Percentiles rank a stretch among this genome's conserved stretches.
Conservation (phyloP, 2,113 vertebrate species). For the Perca fluviatilis region DNA sequence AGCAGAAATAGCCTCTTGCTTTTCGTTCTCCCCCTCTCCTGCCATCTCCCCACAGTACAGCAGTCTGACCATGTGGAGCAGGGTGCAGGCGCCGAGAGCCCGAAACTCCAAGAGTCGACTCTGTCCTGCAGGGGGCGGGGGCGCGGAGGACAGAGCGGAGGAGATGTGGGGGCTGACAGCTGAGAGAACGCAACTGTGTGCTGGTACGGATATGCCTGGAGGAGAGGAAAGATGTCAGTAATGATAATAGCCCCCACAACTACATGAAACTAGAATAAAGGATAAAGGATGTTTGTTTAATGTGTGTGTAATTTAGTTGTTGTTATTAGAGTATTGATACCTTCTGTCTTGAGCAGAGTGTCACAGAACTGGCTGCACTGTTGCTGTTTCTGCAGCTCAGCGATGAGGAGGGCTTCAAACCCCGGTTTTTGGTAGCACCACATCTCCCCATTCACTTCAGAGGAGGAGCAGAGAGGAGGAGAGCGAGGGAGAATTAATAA, state of each 20-base stretch:
- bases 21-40: conserved; percentile 84
- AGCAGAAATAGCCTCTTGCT: conserved; percentile 86
- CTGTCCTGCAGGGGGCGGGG: conserved; percentile 58
- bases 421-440: conserved; percentile 75
- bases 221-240: conserved; percentile 45
- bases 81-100: conserved; percentile 80
- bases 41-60: conserved; percentile 91
- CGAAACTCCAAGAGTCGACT: conserved; percentile 85
- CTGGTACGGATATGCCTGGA: conserved; percentile 87
- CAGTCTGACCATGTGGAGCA: conserved; percentile 88
- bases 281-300: too few species aligned
- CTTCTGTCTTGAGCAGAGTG: conserved; percentile 88
- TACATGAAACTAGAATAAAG: neutral
- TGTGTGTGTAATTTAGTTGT: neutral
- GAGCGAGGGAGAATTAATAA: neutral
- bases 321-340: conserved; percentile 74
- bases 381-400: conserved; percentile 90
- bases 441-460: conserved; percentile 64
- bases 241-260: neutral
- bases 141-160: conserved; percentile 79
- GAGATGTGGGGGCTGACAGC: conserved; percentile 90
- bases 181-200: conserved; percentile 90
- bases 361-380: conserved; percentile 89
- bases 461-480: neutral
- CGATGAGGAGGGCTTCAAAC: conserved; percentile 76